Evolutionary conservation across 2,888 invertebrate genomes (phyloP), one percentile per base, ranked within the genome.

Genomic region (Brachycybe producta): DNA sequence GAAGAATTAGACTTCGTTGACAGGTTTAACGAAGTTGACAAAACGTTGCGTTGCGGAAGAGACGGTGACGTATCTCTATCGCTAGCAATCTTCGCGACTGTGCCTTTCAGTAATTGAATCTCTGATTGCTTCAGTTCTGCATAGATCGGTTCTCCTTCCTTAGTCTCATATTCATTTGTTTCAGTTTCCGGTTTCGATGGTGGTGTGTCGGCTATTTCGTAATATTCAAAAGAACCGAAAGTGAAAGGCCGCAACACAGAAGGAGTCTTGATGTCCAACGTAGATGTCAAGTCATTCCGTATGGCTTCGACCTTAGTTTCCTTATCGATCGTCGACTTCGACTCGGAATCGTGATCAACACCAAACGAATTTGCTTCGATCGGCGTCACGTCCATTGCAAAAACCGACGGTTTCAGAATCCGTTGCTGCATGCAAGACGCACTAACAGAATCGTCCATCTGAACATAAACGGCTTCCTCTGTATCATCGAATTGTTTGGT

Each of bases 381-480:
- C 5, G 19, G 15, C 7, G 5, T 7, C 36, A 15, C 36, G 19
- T 36, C 17, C 19, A 5, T 5, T 8, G 8, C 36, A 15, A 36
- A 36, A 36, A 36, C 36, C 7, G 36, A 36, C n/a, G n/a, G n/a
- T n/a, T n/a, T n/a, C n/a, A n/a, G n/a, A n/a, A n/a, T n/a, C n/a
- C n/a, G n/a, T n/a, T n/a, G n/a, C n/a, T n/a, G n/a, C n/a, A n/a
- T n/a, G n/a, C n/a, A n/a, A n/a, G n/a, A n/a, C n/a, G n/a, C 5
- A 4, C n/a, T 13, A 17, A n/a, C 19, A 15, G 34, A 13, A 15
- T 49, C 49, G 38, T 54, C 52, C 54, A 54, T 54, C 26, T 54
- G 54, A 2, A 54, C 52, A n/a, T 54, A 54, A 21, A 52, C 41
- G 1, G 54, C 52, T 41, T 54, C 54, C 19, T 54, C 54, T 11